Base-by-base conservation (phyloP, 2,113 vertebrate genomes). In the Leptodactylus fuscus region DNA sequence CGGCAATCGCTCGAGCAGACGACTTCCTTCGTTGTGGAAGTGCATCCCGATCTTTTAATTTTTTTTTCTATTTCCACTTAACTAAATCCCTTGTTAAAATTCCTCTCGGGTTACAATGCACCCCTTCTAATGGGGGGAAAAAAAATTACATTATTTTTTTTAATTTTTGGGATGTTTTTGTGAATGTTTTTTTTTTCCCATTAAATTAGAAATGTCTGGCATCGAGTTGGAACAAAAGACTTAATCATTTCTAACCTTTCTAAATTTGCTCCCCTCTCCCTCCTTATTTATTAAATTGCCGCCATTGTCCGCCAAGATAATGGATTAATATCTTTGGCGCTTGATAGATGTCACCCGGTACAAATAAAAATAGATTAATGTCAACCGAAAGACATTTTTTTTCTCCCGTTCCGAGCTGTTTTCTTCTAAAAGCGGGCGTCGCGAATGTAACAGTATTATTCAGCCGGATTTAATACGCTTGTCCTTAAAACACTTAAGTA, bases 401-500 rank as follows among this genome's bases (percentile, higher is more conserved):
- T 12, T 48, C 41, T 46, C 41, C 22, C 36, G 38, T 7, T 12
- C 48, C 4, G 0, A n/a, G 24, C 18, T 78, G 13, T 48, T 46
- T 65, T 22, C 3, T 55, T 29, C 34, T 83, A 76, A 83, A 83
- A 48, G 82, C 70, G 36, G n/a, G 7, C 29, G 46, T 51, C 41
- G 20, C 78, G 74, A 78, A 78, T 65, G 29, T 24, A 13, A 27
- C 65, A 24, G 6, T 49, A 84, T n/a, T n/a, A n/a, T 65, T 51
- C 20, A 53, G n/a, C 16, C 2, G 75, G 41, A 11, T 16, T 38
- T 65, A 51, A 77, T 22, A 38, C 15, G 32, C 16, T 24, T 48
- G 44, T 69, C 22, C 11, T 38, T 34, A 53, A 69, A 53, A 69
- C 62, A 13, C 4, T 58, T 27, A 48, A 48, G 32, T 5, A 38